phyloP scores from a whole-genome alignment of 2,888 invertebrate species.

The Anoplius nigerrimus region DNA sequence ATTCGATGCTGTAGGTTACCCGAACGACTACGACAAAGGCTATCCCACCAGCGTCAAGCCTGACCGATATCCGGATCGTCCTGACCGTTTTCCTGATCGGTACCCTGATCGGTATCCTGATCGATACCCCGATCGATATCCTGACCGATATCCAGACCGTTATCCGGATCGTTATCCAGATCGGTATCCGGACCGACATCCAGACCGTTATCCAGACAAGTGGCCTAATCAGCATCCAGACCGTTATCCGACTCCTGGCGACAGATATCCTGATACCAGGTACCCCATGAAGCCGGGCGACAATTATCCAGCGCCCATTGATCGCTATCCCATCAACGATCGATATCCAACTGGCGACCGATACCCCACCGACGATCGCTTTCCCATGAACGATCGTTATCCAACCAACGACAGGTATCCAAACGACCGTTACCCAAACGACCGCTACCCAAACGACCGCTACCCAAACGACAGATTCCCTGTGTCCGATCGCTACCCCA shows the following conservation, averaged over 20 bases:
- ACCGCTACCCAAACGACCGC: slow-evolving; percentile 68
- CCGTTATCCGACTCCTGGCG: slow-evolving; percentile 52
- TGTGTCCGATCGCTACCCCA: slow-evolving; percentile 74
- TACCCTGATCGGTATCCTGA: slow-evolving; percentile 53
- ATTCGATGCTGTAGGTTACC: slow-evolving; percentile 54
- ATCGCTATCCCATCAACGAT: slow-evolving; percentile 58
- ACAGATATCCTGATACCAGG: slow-evolving; percentile 38
- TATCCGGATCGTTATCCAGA: slow-evolving; percentile 53
- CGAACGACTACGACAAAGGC: slow-evolving; percentile 67
- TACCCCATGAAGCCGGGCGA: slow-evolving; percentile 50
- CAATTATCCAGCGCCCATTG: slow-evolving; percentile 45
- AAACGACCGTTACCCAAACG: slow-evolving; percentile 77
- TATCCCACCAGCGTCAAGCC: slow-evolving; percentile 56
- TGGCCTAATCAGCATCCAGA: slow-evolving; percentile 54
- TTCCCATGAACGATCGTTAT: slow-evolving; percentile 38
- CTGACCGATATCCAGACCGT: slow-evolving; percentile 48
- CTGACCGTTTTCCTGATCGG: slow-evolving; percentile 59
- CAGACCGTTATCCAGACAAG: slow-evolving; percentile 54
- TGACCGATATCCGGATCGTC: slow-evolving; percentile 59
- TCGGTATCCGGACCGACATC: slow-evolving; percentile 52
- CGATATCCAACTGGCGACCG: slow-evolving; percentile 60
- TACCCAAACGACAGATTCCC: slow-evolving; percentile 56
- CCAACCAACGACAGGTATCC: slow-evolving; percentile 76
- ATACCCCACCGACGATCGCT: slow-evolving; percentile 45
- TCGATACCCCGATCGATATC: slow-evolving; percentile 51